Evolutionary conservation across 2,888 invertebrate species (phyloP), one percentile per base, ranked within the genome.

Genomic region (Tineola bisselliella): DNA sequence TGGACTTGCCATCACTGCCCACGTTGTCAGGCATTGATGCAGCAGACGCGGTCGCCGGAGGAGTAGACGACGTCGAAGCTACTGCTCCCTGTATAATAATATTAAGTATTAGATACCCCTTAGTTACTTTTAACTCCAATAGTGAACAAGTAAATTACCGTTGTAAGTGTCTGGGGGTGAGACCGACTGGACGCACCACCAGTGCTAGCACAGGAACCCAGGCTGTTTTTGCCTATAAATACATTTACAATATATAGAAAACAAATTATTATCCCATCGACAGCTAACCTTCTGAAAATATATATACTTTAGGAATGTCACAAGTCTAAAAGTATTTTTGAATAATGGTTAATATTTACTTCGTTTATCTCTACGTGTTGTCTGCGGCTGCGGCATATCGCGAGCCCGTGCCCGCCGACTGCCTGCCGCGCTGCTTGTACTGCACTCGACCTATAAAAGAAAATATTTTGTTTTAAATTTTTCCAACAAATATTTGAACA

Each of bases 151-250:
- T 25, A 44, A 61, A 62, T 69, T 72, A 86, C 87, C 86, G 86
- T 84, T 75, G 81, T 83, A 75, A 84, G 63, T 48, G 83, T 76
- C 74, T 84, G 86, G 74, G 84, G 82, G 79, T 86, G 84, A 64
- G 86, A 81, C 77, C 86, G 81, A 79, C 82, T 77, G 79, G 87
- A 82, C 78, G 83, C 84, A 76, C 84, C 87, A 69, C 87, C 87
- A 74, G 83, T 81, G 72, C 90, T 90, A 72, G 90, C 90, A 81
- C 90, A 90, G 83, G 90, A 91, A 89, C 90, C 90, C 90, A 89
- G 92, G 88, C 86, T 87, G 88, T 76, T 83, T 84, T 88, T 88
- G 70, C 87, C 87, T 87, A 70, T 56, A 64, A n/a, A 61, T 31
- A 31, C 5, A 31, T n/a, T n/a, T n/a, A n/a, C n/a, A n/a, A n/a